Base-by-base conservation (phyloP, 2,113 vertebrate genomes). In the Nesogale talazaci region DNA sequence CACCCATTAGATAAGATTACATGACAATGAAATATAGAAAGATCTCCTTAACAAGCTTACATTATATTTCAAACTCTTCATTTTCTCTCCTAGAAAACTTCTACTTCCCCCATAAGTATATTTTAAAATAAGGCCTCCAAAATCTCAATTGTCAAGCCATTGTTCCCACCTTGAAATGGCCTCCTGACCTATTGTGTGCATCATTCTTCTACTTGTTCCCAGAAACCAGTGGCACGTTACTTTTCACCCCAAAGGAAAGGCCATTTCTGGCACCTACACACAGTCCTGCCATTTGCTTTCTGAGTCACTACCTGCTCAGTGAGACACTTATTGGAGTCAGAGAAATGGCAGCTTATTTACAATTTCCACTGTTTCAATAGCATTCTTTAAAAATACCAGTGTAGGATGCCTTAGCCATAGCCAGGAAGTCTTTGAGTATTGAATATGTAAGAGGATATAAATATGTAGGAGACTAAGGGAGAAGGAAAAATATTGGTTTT, bases 351-450 rank as follows among this genome's bases (percentile, higher is more conserved):
- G 46, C 46, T 52, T 52, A 52, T 52, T 52, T 52, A 52, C 46
- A 52, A 52, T 52, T 52, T 52, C 46, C 46, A 52, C 46, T 36
- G 17, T 69, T 77, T 42, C 36, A 36, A 27, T 67, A 78, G 22
- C 63, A 86, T 78, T 90, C 61, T 95, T 89, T 36, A 95, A 67
- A 85, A 88, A 82, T 59, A 15, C 86, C 36, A 31, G 5, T 40
- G 11, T 67, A 56, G 40, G 65, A 81, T 94, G 36, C 22, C 31
- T 78, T 56, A 72, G 40, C 36, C 56, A 52, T 10, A 81, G 36
- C 14, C 40, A 95, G n/a, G 27, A 61, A 69, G 74, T 90, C 75
- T 86, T 20, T 52, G 31, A 83, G 16, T 56, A 61, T 4, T 78
- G 61, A 78, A 63, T 61, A 81, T 78, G 17, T 77, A 90, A 36